These are phyloP conservation scores for Zelostemma sp. DNA, from an alignment of 1,140 invertebrate genomes.

Conservation along the genomic window DNA sequence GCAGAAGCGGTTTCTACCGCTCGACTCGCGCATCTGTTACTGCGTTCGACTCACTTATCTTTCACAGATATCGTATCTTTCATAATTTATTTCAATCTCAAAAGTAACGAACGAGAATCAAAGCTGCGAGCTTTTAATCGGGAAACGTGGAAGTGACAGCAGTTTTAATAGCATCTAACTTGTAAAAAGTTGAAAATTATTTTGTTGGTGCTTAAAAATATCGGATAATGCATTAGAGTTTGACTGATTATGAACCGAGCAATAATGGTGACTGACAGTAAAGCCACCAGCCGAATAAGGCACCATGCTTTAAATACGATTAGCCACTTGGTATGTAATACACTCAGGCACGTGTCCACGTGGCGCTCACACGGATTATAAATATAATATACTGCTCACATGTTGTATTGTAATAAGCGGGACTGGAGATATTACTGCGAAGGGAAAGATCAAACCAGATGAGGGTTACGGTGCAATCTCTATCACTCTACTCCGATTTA, in stretches of 20 bases:
- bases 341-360: slow-evolving; percentile 62
- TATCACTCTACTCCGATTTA: slow-evolving; percentile 42
- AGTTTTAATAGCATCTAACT: no score
- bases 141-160: no score
- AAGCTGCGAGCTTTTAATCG: no score
- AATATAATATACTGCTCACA: slow-evolving; percentile 64
- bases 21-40: slow-evolving; percentile 18
- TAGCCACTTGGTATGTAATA: slow-evolving; percentile 54
- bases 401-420: slow-evolving; percentile 38
- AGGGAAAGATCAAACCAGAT: slow-evolving; percentile 39
- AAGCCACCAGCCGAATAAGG: slow-evolving; percentile 29
- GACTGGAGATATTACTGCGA: slow-evolving; percentile 27
- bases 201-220: neutral
- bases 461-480: slow-evolving; percentile 42
- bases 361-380: slow-evolving; percentile 67
- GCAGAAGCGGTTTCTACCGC: slow-evolving; percentile 50
- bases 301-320: slow-evolving; percentile 64
- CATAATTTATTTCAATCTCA: no score
- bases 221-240: slow-evolving; percentile 14
- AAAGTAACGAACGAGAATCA: no score
- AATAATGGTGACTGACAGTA: slow-evolving; percentile 25
- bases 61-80: no score
- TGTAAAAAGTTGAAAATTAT: neutral
- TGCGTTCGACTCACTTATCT: no score
- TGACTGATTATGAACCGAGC: slow-evolving; percentile 43